Evolutionary conservation across 1,140 invertebrate genomes (phyloP), one percentile per base, ranked within the genome.

Genomic region (Gerris buenoi): DNA sequence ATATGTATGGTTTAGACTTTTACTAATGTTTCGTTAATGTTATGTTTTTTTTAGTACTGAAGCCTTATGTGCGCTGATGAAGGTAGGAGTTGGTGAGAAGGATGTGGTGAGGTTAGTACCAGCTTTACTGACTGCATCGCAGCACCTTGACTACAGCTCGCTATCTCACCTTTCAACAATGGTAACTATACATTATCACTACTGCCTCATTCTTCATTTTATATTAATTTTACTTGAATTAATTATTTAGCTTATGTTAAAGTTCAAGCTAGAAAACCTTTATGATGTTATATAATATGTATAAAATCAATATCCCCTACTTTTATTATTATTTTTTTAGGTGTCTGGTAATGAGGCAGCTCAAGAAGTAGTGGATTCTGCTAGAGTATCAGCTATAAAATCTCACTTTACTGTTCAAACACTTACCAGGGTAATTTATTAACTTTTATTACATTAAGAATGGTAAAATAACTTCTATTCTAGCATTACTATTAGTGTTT

Each of bases 331-430:
- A 13, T n/a, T 56, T 56, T 56, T 56, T 13, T n/a, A 56, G 67
- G 80, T 88, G 22, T 60, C 66, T 18, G 68, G 65, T 2, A 67
- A 70, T 33, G 72, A 79, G 70, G 25, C 26, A 46, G 74, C 75
- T 59, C 77, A 80, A 69, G 88, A 93, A 70, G 80, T 84, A 58
- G 80, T 94, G 0, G 91, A 94, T 75, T 85, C 81, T 71, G 81
- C 87, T 28, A 79, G 91, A 63, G 87, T 91, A 27, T 85, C 84
- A 67, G 85, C 85, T 22, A 89, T 89, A 0, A 89, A 88, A 73
- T 85, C 84, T 27, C 90, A 93, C 74, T 88, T 92, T 66, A 91
- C 91, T 70, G 92, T 89, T 70, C 90, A 94, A 74, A 92, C 91
- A 1, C 85, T 95, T 25, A 86, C 89, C 46, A 88, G 88, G 79